Base-by-base conservation (phyloP, 1,140 invertebrate genomes). In the Saccostrea cuccullata region DNA sequence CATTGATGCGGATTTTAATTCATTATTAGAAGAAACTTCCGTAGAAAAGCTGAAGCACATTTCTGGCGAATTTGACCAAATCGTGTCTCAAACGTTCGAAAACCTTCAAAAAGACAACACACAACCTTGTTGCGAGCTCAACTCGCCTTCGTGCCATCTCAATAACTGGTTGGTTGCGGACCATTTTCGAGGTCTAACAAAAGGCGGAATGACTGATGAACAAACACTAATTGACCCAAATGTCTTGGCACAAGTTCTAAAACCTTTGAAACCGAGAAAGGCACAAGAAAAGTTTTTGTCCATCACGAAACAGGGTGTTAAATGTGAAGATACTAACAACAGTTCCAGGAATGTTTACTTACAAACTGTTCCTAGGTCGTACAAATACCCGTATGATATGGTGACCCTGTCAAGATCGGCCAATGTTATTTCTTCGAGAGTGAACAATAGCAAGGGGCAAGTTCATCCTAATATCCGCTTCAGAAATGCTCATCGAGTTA, bases 391-490 rank as follows among this genome's bases (percentile, higher is more conserved):
- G 12, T 36, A 77, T 77, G 26, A 77, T 30, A 30, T 77, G 70
- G 70, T 77, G 30, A 36, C 70, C 26, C 30, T 77, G 11, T 77
- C 70, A 30, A 23, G 70, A 15, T 77, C 70, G 12, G 70, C 70
- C 23, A 77, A 77, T 77, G 70, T 15, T 15, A 77, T 77, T 77
- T 77, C 70, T 77, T 77, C 70, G 0, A 77, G 26, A 77, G 30
- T 77, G 9, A 36, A 77, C 26, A 11, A 12, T 26, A 17, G 70
- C 30, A 26, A 36, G 0, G 17, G 58, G 5, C 58, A 64, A 5
- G 58, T 64, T n/a, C 5, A 17, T n/a, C 58, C 58, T 64, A 64
- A n/a, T 20, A 20, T 47, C 47, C 47, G 47, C 47, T 47, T 47
- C 47, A 47, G 9, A 47, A 47, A 47, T 47, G 5, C 5, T 47